Evolutionary conservation across 92 coral and sea anemone genomes (phyloP).

Genomic region (Galaxea fascicularis): DNA sequence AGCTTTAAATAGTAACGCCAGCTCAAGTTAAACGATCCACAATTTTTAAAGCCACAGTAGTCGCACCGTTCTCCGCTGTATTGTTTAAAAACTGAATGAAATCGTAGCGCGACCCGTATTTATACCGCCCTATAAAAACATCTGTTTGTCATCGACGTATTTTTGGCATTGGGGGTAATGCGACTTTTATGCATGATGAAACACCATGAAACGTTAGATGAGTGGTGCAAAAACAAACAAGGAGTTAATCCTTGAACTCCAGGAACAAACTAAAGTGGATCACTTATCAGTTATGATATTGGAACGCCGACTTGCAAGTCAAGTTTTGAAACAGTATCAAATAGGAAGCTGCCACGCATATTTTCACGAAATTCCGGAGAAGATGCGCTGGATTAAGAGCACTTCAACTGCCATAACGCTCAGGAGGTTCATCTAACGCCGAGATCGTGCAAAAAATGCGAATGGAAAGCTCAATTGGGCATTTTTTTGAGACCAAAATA

Average conservation of each 20-base stretch:
- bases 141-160: constrained; percentile 51
- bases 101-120: constrained; percentile 18
- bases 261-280: neutral
- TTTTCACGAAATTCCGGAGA: neutral
- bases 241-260: neutral
- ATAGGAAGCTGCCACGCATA: constrained; percentile 11
- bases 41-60: neutral
- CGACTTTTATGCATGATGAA: neutral
- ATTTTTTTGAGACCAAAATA: neutral
- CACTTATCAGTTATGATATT: constrained; percentile 4
- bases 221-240: constrained; percentile 4
- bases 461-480: neutral
- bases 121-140: constrained; percentile 27
- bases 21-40: constrained; percentile 11
- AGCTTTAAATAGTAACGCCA: constrained; percentile 25
- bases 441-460: constrained; percentile 8
- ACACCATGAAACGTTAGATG: constrained; percentile 14
- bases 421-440: neutral
- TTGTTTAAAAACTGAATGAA: neutral
- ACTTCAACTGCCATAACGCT: neutral
- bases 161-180: constrained; percentile 59
- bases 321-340: neutral
- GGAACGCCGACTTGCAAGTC: neutral
- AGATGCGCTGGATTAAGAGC: neutral
- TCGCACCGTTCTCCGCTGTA: neutral